Base-by-base conservation (phyloP, 1,140 invertebrate genomes). In the Drosophila sulfurigaster region DNA sequence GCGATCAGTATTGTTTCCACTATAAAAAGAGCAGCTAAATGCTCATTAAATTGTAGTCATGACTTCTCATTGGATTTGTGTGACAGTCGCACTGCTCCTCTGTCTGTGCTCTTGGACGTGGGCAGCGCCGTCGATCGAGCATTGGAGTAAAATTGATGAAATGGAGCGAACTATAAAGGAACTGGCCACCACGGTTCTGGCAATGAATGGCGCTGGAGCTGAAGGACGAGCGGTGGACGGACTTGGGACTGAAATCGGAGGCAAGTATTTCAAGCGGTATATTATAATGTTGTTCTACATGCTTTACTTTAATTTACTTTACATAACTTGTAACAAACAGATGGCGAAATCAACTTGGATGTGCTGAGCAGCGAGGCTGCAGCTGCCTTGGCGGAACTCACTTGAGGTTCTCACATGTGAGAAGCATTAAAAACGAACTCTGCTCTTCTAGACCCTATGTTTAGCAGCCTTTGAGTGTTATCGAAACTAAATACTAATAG, bases 131-230 rank as follows among this genome's bases (percentile, higher is more conserved):
- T 62, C 74, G 0, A 11, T 45, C 2, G 74, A 82, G 5, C 73
- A 87, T 6, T 25, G 71, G 62, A 51, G 66, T 13, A 67, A 78
- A n/a, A 80, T 83, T 5, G 59, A 43, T n/a, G 80, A 78, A 16
- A 60, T 87, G 67, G 83, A 87, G 28, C 59, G 63, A 7, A 75
- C 77, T 1, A 72, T 87, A 8, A 87, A 80, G 77, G 83, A 87
- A 10, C 52, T 87, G 25, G 79, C 85, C 20, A 81, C 66, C 30
- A 80, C 83, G 1, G 70, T 87, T 13, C 11, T 87, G 60, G 63
- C 74, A 51, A 66, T 88, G 70, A 78, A 51, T 51, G 83, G 70
- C 6, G 52, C 11, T 48, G 35, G 15, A 11, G 15, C 13, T 20
- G 20, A 3, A 3, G 13, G 13, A 5, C 16, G n/a, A 20, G 20